phyloP scores from a whole-genome alignment of 2,888 invertebrate species.

The Ormyrus nitidulus region DNA sequence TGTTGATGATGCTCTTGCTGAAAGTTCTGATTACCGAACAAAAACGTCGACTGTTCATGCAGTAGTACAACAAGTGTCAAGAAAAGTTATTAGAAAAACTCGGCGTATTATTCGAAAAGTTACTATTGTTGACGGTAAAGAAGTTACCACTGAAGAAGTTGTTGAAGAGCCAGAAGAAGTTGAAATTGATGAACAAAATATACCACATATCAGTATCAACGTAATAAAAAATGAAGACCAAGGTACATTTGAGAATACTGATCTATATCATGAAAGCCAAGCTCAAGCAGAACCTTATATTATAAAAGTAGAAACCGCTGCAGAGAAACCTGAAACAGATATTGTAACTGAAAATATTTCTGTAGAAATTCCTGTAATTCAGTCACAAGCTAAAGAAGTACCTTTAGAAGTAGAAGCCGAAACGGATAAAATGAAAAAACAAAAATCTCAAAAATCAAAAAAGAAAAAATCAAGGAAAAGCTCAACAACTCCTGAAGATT shows the following conservation, averaged over 20 bases:
- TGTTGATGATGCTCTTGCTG: slow-evolving; percentile 73
- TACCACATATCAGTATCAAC: slow-evolving; percentile 84
- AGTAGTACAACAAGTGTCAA: slow-evolving; percentile 88
- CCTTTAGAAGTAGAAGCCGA: not conserved
- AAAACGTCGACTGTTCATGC: slow-evolving; percentile 86
- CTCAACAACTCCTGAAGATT: slow-evolving; percentile 26
- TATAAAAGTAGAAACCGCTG: slow-evolving; percentile 4
- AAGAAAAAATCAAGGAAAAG: slow-evolving; percentile 33
- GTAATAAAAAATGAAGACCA: slow-evolving; percentile 74
- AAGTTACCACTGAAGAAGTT: slow-evolving; percentile 88
- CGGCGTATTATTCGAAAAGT: slow-evolving; percentile 86
- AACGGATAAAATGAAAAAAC: not conserved
- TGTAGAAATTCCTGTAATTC: not conserved
- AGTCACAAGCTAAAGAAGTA: not conserved
- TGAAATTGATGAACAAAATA: slow-evolving; percentile 84
- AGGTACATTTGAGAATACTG: slow-evolving; percentile 27
- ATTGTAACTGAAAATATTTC: not conserved
- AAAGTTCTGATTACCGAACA: slow-evolving; percentile 73
- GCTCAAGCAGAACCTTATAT: not conserved
- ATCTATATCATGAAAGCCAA: not conserved
- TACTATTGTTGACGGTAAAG: slow-evolving; percentile 88
- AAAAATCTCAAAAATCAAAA: slow-evolving; percentile 42
- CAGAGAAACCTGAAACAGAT: not conserved
- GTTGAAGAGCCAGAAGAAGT: slow-evolving; percentile 90
- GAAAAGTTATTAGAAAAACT: slow-evolving; percentile 85